These are phyloP conservation scores for Cnemophilus loriae DNA, from an alignment of 2,113 vertebrate species.

Conservation along the genomic window DNA sequence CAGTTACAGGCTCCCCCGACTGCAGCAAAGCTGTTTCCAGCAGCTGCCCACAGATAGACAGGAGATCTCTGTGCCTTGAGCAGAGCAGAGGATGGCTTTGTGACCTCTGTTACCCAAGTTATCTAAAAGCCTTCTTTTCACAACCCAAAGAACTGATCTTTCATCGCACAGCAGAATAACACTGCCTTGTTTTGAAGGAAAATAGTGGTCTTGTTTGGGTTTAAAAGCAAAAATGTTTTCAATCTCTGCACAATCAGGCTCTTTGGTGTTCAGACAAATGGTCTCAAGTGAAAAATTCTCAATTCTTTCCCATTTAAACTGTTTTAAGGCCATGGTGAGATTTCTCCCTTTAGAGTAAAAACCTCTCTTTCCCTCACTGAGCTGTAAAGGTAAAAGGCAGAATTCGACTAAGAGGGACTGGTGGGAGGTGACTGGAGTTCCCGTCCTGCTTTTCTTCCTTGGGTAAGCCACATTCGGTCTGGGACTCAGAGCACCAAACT, in stretches of 20 bases:
- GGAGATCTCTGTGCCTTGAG: not conserved
- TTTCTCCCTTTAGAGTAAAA: not conserved
- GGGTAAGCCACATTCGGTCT: accelerated
- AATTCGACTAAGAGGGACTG: accelerated
- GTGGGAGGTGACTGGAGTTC: accelerated
- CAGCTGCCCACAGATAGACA: not conserved
- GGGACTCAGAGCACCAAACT: not conserved
- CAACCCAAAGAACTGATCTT: not conserved
- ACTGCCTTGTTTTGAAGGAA: conserved; percentile 2
- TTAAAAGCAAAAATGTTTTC: conserved; percentile 22
- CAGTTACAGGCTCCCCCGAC: not conserved
- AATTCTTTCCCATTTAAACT: not conserved
- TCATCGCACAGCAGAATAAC: not conserved
- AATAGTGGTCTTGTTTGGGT: not conserved
- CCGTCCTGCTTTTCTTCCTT: accelerated
- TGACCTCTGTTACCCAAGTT: not conserved
- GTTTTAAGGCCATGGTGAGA: not conserved
- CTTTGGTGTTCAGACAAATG: not conserved
- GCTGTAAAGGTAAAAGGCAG: not conserved
- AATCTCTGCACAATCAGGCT: not conserved
- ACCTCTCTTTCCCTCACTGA: not conserved
- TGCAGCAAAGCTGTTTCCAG: not conserved
- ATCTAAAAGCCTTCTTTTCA: not conserved
- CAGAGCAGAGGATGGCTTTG: not conserved
- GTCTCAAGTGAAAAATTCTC: not conserved